Evolutionary conservation across 2,888 invertebrate genomes (phyloP).

Genomic region (Standfussiana lucernea): DNA sequence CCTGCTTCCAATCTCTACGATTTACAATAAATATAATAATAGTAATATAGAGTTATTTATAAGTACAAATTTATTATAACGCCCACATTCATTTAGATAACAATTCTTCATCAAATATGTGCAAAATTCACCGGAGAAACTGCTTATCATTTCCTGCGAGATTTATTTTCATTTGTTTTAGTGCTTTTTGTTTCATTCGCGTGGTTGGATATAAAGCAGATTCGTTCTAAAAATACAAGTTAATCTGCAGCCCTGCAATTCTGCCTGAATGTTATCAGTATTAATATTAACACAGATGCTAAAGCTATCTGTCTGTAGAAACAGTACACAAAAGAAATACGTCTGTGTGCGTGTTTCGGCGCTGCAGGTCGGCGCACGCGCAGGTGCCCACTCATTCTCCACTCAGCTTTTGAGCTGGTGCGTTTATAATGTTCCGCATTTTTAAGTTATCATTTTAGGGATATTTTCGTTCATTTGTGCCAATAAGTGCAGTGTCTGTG

Average conservation of each 20-base stretch:
- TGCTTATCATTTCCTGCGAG: conserved; percentile 16
- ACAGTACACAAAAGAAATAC: conserved; percentile 15
- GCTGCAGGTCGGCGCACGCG: conserved; percentile 57
- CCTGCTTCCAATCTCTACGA: neutral
- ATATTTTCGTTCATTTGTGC: conserved; percentile 25
- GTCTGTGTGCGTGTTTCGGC: conserved; percentile 61
- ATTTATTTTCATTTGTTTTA: conserved; percentile 13
- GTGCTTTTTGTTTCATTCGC: conserved; percentile 26
- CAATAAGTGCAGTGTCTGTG: conserved; percentile 11
- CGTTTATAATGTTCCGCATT: conserved; percentile 20
- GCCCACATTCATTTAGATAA: conserved; percentile 12
- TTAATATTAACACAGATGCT: conserved; percentile 22
- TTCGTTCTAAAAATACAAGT: conserved; percentile 49
- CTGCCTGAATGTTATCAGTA: conserved; percentile 52
- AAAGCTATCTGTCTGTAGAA: neutral
- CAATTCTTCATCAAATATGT: neutral
- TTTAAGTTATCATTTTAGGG: conserved; percentile 30
- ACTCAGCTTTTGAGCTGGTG: conserved; percentile 53
- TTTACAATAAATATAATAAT: neutral
- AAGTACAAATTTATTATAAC: neutral
- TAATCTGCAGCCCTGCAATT: conserved; percentile 44
- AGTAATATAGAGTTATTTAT: neutral
- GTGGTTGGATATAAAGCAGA: conserved; percentile 45
- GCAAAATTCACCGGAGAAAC: neutral
- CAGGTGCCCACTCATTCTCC: conserved; percentile 62